These are phyloP conservation scores for Apostichopus parvimensis DNA, from an alignment of 35 echinoderm and acorn worm species.

Conservation along the genomic window DNA sequence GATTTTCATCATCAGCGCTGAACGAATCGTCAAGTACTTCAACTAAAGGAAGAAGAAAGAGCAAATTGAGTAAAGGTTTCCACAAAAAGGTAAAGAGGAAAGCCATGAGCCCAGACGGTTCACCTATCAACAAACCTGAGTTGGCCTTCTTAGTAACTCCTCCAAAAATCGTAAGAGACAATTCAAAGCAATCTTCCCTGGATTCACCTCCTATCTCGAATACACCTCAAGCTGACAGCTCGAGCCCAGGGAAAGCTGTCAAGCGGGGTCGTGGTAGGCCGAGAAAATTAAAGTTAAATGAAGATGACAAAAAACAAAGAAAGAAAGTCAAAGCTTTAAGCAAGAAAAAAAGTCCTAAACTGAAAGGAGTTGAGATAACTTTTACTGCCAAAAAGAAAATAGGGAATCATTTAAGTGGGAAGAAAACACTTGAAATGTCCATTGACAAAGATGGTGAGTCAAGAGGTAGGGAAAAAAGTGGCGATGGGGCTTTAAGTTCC, in stretches of 20 bases:
- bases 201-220: background rate
- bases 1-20: background rate
- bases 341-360: background rate
- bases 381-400: background rate
- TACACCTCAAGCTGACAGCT: background rate
- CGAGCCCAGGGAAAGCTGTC: background rate
- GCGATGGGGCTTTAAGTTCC: background rate
- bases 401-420: background rate
- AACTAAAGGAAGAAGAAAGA: background rate
- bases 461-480: background rate
- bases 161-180: background rate
- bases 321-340: background rate
- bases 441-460: background rate
- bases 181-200: background rate
- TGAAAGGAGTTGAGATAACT: background rate
- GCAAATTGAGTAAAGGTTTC: background rate
- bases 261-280: constrained; percentile 21
- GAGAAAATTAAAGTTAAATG: constrained; percentile 11
- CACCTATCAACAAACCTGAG: constrained; percentile 4
- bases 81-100: background rate
- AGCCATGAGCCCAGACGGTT: background rate
- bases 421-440: background rate
- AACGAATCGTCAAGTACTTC: background rate
- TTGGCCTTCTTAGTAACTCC: constrained; percentile 1
- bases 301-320: background rate